A percentile compares a stretch with the other conserved stretches of the same genome.
These are phyloP conservation scores for Pelobates cultripes DNA, from an alignment of 2,797 vertebrate genomes.

Conservation along the genomic window DNA sequence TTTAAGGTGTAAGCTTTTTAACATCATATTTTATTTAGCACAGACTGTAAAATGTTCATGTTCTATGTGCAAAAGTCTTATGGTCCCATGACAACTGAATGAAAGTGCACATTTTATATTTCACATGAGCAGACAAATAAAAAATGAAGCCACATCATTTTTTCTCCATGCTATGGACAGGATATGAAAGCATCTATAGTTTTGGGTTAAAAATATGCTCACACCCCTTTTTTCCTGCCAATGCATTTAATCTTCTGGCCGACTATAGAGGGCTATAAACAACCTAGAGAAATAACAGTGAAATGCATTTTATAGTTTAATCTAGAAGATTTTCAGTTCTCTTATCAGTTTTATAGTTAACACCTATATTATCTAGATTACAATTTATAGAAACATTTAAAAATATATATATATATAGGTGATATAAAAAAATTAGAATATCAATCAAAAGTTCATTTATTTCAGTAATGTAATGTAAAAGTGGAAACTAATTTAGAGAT, in stretches of 20 bases:
- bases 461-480: no score
- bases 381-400: no score
- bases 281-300: no score
- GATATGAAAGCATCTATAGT: slow-evolving; percentile 17
- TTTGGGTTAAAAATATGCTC: background rate
- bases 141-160: slow-evolving; percentile 6
- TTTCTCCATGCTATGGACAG: background rate
- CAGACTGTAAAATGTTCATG: slow-evolving; percentile 28
- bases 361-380: no score
- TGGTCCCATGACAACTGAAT: slow-evolving; percentile 35
- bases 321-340: no score
- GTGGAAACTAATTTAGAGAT: no score
- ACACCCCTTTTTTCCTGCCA: background rate
- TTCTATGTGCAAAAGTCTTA: slow-evolving; percentile 24
- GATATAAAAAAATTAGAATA: no score
- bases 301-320: no score
- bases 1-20: slow-evolving; percentile 21
- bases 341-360: no score
- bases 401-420: no score
- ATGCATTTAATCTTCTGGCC: slow-evolving; percentile 1
- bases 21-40: slow-evolving; percentile 32
- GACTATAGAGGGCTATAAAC: background rate
- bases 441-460: no score
- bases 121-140: slow-evolving; percentile 19
- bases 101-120: slow-evolving; percentile 11